Evolutionary conservation across 1,140 invertebrate species (phyloP).

Genomic region (Neodiprion pinetum): DNA sequence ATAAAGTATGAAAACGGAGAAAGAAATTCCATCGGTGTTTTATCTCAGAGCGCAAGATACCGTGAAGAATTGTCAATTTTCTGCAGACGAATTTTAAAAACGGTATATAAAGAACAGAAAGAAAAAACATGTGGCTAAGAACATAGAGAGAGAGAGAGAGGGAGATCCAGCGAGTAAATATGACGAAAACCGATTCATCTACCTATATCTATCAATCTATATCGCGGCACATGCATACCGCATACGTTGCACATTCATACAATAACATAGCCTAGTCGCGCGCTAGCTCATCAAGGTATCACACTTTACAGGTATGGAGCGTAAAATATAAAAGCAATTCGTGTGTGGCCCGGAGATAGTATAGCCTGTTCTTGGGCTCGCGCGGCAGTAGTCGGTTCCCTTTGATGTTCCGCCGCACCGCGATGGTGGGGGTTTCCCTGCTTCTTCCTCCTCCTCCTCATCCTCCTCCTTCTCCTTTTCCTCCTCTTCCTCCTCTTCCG

Average conservation of each 20-base stretch:
- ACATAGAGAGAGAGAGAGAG: too few relatives aligned
- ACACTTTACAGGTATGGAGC: slow-evolving; percentile 3
- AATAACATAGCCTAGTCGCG: neutral
- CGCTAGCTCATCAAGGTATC: slow-evolving; percentile 5
- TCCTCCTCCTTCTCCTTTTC: neutral
- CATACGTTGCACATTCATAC: neutral
- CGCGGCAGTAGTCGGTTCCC: slow-evolving; percentile 6
- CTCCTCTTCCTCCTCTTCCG: neutral
- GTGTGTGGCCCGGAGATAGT: slow-evolving; percentile 3
- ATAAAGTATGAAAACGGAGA: too few relatives aligned
- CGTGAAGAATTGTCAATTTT: too few relatives aligned
- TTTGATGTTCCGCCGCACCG: neutral
- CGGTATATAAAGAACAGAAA: too few relatives aligned
- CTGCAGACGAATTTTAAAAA: too few relatives aligned
- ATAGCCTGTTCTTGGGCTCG: slow-evolving; percentile 1
- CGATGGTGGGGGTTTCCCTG: neutral
- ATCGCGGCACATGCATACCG: too few relatives aligned
- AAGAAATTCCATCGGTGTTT: too few relatives aligned
- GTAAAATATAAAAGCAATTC: slow-evolving; percentile 8
- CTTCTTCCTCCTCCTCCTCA: neutral
- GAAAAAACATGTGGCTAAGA: too few relatives aligned
- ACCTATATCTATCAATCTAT: too few relatives aligned
- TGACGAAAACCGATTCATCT: too few relatives aligned
- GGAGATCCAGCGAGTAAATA: too few relatives aligned
- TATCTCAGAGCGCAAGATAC: too few relatives aligned